phyloP scores from a whole-genome alignment of 2,888 invertebrate species.

The Ornithoptera priamus region DNA sequence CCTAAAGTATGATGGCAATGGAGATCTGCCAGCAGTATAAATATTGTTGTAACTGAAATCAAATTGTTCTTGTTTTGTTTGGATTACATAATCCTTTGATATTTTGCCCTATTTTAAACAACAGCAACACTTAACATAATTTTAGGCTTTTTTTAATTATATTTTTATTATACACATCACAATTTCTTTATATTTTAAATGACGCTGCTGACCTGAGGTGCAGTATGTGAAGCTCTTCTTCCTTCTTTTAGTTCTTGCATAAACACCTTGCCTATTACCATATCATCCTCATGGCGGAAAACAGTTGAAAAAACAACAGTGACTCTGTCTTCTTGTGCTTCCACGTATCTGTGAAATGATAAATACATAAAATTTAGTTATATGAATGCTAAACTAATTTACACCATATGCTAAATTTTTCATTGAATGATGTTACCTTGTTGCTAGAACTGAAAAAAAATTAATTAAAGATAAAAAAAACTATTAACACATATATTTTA shows the following conservation, averaged over 20 bases:
- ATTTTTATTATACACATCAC: background rate
- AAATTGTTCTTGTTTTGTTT: no score
- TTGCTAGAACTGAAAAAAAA: background rate
- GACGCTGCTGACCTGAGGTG: constrained; percentile 82
- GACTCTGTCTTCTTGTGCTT: constrained; percentile 98
- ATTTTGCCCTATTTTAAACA: no score
- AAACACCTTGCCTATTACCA: constrained; percentile 99
- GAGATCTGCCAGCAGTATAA: no score
- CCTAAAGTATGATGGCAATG: no score
- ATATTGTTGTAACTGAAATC: no score
- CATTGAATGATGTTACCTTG: background rate
- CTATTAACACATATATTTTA: no score
- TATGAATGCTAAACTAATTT: background rate
- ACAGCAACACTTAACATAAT: no score
- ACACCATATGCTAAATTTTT: no score
- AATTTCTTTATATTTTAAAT: background rate
- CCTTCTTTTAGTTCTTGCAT: constrained; percentile 99
- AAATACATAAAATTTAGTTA: background rate
- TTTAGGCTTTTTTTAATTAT: no score
- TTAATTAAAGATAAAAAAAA: background rate
- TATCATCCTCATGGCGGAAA: constrained; percentile 98
- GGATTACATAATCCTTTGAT: no score
- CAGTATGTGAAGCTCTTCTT: constrained; percentile 95
- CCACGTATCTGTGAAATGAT: constrained; percentile 89
- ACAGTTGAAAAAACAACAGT: constrained; percentile 99